phyloP scores from a whole-genome alignment of 2,797 vertebrate species.

The Notolabrus celidotus region DNA sequence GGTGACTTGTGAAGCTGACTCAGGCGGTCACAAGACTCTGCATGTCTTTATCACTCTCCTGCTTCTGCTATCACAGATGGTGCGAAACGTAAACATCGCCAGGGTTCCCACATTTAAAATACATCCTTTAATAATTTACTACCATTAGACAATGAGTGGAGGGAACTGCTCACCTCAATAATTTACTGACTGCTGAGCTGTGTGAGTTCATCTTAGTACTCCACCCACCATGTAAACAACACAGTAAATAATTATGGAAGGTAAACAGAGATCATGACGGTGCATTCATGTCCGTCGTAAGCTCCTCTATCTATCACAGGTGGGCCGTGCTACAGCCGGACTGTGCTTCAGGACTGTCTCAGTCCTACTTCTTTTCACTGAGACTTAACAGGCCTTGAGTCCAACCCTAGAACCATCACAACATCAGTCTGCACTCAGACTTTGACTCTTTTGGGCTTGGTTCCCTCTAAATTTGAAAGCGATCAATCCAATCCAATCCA shows the following conservation, averaged over 20 bases:
- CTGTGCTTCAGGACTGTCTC: neutral
- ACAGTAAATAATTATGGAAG: neutral
- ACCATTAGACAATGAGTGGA: neutral
- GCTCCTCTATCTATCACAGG: neutral
- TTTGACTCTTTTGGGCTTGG: neutral
- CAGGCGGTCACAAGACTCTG: conserved; percentile 30
- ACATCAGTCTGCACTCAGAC: neutral
- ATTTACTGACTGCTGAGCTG: neutral
- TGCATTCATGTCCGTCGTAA: neutral
- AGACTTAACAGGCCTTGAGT: neutral
- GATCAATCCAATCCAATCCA: no score
- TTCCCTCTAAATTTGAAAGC: neutral
- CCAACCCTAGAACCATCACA: neutral
- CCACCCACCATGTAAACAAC: neutral
- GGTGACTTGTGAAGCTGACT: conserved; percentile 39
- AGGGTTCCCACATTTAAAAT: neutral
- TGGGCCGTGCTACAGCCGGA: neutral
- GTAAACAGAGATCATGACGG: neutral
- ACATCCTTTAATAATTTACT: neutral
- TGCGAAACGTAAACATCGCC: neutral
- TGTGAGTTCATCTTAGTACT: neutral
- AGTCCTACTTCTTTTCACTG: neutral
- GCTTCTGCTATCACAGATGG: neutral
- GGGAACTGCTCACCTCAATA: neutral
- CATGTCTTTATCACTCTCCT: neutral